phyloP scores from a whole-genome alignment of 2,888 invertebrate species.

The Lymantria monacha region DNA sequence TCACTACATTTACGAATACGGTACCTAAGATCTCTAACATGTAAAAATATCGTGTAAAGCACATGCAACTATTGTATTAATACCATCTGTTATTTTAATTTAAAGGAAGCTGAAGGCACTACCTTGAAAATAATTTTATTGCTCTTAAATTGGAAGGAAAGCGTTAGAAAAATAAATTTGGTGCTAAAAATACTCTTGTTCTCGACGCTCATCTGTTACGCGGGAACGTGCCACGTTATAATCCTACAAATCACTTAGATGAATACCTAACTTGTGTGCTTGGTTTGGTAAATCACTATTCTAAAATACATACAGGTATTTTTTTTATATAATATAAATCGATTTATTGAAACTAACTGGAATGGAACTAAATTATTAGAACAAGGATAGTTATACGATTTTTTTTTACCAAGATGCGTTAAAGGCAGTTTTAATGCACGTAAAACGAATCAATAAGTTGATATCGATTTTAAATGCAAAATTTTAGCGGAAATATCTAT shows the following conservation, averaged over 20 bases:
- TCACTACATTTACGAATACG: slow-evolving; percentile 74
- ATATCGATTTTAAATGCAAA: slow-evolving; percentile 74
- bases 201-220: slow-evolving; percentile 58
- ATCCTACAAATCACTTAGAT: slow-evolving; percentile 55
- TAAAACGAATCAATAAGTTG: slow-evolving; percentile 45
- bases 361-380: slow-evolving; percentile 43
- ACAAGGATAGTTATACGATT: slow-evolving; percentile 28
- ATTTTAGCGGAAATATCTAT: slow-evolving; percentile 75
- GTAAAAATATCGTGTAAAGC: slow-evolving; percentile 80
- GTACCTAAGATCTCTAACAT: slow-evolving; percentile 69
- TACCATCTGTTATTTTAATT: slow-evolving; percentile 55
- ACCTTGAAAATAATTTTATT: slow-evolving; percentile 76
- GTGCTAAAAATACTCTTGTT: slow-evolving; percentile 62
- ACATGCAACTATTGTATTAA: slow-evolving; percentile 68
- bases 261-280: slow-evolving; percentile 35
- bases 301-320: slow-evolving; percentile 40
- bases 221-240: slow-evolving; percentile 58
- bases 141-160: slow-evolving; percentile 70
- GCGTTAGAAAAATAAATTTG: slow-evolving; percentile 75
- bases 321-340: slow-evolving; percentile 28
- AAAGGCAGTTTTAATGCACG: slow-evolving; percentile 11
- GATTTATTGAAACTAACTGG: slow-evolving; percentile 57
- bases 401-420: neutral
- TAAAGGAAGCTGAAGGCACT: slow-evolving; percentile 80
- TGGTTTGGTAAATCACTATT: slow-evolving; percentile 34